A percentile compares a stretch with the other conserved stretches of the same genome.
Conservation (phyloP, 2,888 invertebrate species). For the Elegia similella region DNA sequence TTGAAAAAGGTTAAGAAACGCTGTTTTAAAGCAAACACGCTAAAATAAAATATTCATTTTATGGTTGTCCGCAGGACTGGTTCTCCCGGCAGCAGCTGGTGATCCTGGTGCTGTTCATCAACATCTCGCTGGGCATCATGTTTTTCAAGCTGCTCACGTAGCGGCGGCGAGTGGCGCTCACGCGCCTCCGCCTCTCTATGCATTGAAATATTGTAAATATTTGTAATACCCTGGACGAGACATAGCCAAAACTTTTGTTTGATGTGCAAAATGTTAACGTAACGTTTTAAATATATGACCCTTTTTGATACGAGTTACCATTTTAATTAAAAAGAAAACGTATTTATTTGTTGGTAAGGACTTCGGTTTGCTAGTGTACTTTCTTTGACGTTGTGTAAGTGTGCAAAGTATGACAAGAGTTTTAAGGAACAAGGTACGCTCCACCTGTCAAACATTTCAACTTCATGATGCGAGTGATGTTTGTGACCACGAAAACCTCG, state of each 20-base stretch:
- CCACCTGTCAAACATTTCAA: slow-evolving; percentile 52
- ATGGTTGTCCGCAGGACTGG: slow-evolving; percentile 89
- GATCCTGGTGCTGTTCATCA: slow-evolving; percentile 95
- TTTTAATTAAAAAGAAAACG: slow-evolving; percentile 40
- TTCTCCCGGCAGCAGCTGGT: slow-evolving; percentile 97
- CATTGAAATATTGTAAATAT: slow-evolving; percentile 59
- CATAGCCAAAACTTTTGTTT: slow-evolving; percentile 54
- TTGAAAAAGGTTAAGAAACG: no score
- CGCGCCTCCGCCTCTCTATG: slow-evolving; percentile 49
- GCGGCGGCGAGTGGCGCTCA: slow-evolving; percentile 82
- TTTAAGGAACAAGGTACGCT: slow-evolving; percentile 48
- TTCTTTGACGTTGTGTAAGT: slow-evolving; percentile 69
- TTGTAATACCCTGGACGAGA: slow-evolving; percentile 54
- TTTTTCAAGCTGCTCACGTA: slow-evolving; percentile 98
- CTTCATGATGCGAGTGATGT: slow-evolving; percentile 62
- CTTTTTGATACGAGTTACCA: slow-evolving; percentile 50
- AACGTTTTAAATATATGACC: slow-evolving; percentile 45
- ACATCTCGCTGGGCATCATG: slow-evolving; percentile 96
- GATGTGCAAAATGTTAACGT: slow-evolving; percentile 48
- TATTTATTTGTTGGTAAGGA: slow-evolving; percentile 60
- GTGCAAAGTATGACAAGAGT: slow-evolving; percentile 59
- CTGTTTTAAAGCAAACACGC: no score
- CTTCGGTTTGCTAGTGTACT: slow-evolving; percentile 72
- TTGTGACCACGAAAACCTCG: slow-evolving; percentile 57
- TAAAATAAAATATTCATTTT: slow-evolving; percentile 18